A percentile compares a stretch with the other conserved stretches of the same genome.
phyloP scores from a whole-genome alignment of 2,888 invertebrate species.

The Balanococcus diminutus region DNA sequence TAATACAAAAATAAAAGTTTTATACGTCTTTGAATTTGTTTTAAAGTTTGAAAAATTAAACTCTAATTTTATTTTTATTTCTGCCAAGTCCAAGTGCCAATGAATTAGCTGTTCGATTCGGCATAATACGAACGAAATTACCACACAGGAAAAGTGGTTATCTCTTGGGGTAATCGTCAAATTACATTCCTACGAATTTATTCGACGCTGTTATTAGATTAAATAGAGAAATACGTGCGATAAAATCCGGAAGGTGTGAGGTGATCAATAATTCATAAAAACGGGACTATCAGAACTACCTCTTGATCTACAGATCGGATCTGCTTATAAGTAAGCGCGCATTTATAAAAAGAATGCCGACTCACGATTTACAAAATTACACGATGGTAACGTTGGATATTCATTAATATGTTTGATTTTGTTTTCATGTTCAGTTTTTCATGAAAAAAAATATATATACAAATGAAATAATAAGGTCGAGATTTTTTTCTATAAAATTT shows the following conservation, averaged over 20 bases:
- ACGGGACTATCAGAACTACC: constrained; percentile 11
- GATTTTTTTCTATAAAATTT: neutral
- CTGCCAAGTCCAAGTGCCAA: neutral
- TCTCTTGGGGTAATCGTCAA: neutral
- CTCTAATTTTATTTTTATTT: neutral
- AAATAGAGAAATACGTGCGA: constrained; percentile 16
- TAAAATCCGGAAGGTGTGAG: constrained; percentile 54
- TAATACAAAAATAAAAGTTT: constrained; percentile 33
- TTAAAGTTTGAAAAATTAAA: neutral
- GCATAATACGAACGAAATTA: no score
- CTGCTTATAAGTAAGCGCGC: neutral
- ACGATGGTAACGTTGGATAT: constrained; percentile 1
- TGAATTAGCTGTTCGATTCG: no score
- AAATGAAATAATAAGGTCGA: neutral
- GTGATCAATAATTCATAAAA: constrained; percentile 46
- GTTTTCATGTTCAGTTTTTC: neutral
- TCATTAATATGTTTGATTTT: constrained; percentile 1
- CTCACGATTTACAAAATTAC: constrained; percentile 47
- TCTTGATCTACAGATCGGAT: constrained; percentile 1
- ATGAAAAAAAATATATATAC: no score
- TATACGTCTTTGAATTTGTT: neutral
- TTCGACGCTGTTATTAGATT: constrained; percentile 1
- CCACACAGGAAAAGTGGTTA: neutral
- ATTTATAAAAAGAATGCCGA: constrained; percentile 45
- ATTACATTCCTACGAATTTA: neutral